Conservation (phyloP, 2,888 invertebrate species). For the Zaprionus obscuricornis region DNA sequence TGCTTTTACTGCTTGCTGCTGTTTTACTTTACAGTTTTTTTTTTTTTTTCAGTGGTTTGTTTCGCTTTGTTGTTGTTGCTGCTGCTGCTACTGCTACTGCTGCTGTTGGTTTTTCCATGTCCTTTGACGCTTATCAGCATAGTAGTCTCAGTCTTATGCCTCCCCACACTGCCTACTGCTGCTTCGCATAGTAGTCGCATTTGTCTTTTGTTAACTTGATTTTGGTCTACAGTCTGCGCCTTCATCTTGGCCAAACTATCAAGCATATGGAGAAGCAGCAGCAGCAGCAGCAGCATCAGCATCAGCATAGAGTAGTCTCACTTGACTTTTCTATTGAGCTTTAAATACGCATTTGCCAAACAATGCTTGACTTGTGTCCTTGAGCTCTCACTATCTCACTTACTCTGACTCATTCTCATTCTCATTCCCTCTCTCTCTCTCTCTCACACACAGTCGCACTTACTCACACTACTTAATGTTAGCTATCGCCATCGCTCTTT, state of each 20-base stretch:
- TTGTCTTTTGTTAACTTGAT: conserved; percentile 70
- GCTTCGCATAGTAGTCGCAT: conserved; percentile 18
- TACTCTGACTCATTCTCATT: no score
- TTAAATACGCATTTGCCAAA: conserved; percentile 52
- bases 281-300: no score
- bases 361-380: conserved; percentile 20
- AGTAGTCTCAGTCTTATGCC: conserved; percentile 3
- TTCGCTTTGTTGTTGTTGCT: conserved; percentile 18
- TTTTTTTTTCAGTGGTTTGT: conserved; percentile 31
- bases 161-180: background rate
- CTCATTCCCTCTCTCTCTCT: background rate
- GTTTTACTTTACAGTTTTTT: conserved; percentile 25
- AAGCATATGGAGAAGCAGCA: no score
- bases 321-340: conserved; percentile 41
- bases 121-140: conserved; percentile 72
- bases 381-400: conserved; percentile 1
- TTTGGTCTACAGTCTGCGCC: conserved; percentile 29
- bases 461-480: no score
- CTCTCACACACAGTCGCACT: no score
- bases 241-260: conserved; percentile 19
- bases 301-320: conserved; percentile 24
- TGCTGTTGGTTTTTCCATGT: conserved; percentile 44
- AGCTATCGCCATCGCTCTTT: no score
- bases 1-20: background rate
- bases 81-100: conserved; percentile 17